Conservation (phyloP, 2,113 vertebrate genomes). For the Bos taurus region ARS-UCD2.0 NC_037330.1:120506001-120506500, state of each 20-base stretch:
- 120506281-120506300: background rate
- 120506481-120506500: background rate
- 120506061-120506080: conserved; percentile 97
- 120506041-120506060: conserved; percentile 95
- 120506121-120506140: background rate
- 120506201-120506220: background rate
- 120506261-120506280: background rate
- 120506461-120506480: accelerated
- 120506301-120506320: background rate
- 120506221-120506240: background rate
- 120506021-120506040: conserved; percentile 1
- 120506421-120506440: background rate
- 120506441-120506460: accelerated
- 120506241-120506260: background rate
- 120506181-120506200: background rate
- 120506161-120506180: background rate
- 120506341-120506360: background rate
- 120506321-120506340: background rate
- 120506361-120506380: background rate
- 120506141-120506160: background rate
- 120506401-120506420: accelerated
- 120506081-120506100: conserved; percentile 98
- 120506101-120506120: conserved; percentile 77
- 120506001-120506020: background rate
- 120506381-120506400: background rate